These are phyloP conservation scores for Puntigrus tetrazona DNA, from an alignment of 2,113 vertebrate genomes.

Conservation along the genomic window DNA sequence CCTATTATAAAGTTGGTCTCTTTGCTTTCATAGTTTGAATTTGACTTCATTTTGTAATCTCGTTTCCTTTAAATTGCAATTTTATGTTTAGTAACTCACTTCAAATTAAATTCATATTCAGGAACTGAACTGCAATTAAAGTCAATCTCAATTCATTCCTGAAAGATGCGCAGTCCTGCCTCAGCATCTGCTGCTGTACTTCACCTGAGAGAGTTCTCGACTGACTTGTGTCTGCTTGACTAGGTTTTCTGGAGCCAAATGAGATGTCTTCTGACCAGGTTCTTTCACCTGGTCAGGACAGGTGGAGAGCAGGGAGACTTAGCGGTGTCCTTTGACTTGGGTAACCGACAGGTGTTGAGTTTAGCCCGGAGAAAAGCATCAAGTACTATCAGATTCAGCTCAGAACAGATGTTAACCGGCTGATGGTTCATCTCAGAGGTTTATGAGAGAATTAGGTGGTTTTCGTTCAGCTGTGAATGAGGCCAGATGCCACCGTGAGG, in stretches of 20 bases:
- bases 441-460: background rate
- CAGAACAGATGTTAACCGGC: constrained; percentile 6
- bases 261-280: background rate
- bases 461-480: constrained; percentile 5
- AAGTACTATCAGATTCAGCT: background rate
- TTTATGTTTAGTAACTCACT: background rate
- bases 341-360: background rate
- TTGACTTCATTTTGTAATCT: background rate
- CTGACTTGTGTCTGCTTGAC: background rate
- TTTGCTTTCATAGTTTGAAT: background rate
- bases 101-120: background rate
- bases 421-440: constrained; percentile 7
- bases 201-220: background rate
- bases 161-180: background rate
- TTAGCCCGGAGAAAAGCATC: background rate
- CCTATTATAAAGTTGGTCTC: background rate
- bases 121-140: background rate
- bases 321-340: background rate
- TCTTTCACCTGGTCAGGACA: background rate
- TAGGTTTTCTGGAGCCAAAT: background rate
- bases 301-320: constrained; percentile 7
- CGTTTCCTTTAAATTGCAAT: background rate
- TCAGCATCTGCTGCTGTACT: background rate
- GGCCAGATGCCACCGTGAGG: constrained; percentile 13
- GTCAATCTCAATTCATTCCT: background rate